These are phyloP conservation scores for Helarctos malayanus DNA, from an alignment of 2,797 vertebrate species.

Conservation along the genomic window DNA sequence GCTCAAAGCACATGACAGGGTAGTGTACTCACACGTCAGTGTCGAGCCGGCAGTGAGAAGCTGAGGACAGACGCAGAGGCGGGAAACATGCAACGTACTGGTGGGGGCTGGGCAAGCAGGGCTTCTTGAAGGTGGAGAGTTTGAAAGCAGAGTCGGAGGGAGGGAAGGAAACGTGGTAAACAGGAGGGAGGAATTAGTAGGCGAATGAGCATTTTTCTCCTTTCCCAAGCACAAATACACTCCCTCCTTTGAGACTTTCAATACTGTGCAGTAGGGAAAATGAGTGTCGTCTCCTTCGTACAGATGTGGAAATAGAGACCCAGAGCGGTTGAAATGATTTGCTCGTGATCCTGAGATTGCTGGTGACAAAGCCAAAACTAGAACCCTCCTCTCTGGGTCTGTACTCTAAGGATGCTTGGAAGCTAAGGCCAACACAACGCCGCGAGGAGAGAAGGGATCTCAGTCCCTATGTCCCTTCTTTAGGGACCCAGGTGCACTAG, in stretches of 20 bases:
- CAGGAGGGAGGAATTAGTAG: neutral
- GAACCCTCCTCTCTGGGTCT: neutral
- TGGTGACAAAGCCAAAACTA: constrained; percentile 16
- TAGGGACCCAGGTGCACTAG: neutral
- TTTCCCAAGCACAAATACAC: neutral
- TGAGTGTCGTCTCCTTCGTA: neutral
- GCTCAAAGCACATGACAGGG: neutral
- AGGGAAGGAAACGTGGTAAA: neutral
- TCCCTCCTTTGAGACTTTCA: neutral
- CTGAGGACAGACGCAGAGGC: neutral
- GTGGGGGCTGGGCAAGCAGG: neutral
- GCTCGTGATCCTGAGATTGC: neutral
- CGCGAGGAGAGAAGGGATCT: neutral
- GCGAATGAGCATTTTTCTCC: neutral
- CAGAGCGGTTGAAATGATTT: neutral
- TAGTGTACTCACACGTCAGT: neutral
- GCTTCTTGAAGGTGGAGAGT: neutral
- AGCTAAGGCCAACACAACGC: neutral
- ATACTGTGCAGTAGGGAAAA: neutral
- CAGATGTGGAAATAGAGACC: neutral
- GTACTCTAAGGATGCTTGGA: neutral
- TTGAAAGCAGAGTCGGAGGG: neutral
- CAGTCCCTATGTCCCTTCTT: neutral
- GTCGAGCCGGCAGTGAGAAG: neutral
- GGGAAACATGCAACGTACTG: neutral